Base-by-base conservation (phyloP, 1,140 invertebrate species). In the Diachasma alloeum region DNA sequence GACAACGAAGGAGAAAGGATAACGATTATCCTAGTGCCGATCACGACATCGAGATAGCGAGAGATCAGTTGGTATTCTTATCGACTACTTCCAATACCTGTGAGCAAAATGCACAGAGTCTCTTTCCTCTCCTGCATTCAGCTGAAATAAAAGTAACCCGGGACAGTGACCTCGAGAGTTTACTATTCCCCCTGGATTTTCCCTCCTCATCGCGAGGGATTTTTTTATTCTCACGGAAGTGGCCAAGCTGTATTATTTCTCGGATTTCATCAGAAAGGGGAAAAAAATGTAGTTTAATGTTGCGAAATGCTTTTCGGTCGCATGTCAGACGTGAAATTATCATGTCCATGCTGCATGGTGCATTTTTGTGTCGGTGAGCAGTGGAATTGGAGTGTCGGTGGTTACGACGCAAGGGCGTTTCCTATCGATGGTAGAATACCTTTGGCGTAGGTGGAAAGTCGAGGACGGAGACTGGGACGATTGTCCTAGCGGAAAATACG, bases 341-440 rank as follows among this genome's bases (percentile, higher is more conserved):
- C 66, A 39, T 68, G 26, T 36, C 36, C 15, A 26, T 36, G 10
- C 63, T 26, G 24, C 15, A 66, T n/a, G 26, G 22, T 4, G 31
- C n/a, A 37, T 37, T 17, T 39, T 68, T 36, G 13, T 19, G 26
- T 6, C 13, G 17, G 13, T 39, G 31, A 42, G 13, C 9, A 17
- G 36, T 37, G 39, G 36, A 19, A 68, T 19, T 37, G 36, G 39
- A 68, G 59, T 26, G 42, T 48, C 22, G 37, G 44, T 69, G 44
- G 74, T 75, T 75, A 69, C 74, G 19, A 17, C 15, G 69, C 69
- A 76, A 76, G 75, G 75, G 75, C 75, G 75, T 76, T 76, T 72
- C 53, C 48, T 13, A 73, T 31, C n/a, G 48, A 15, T 42, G 56
- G 36, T 22, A 37, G 24, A 36, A 68, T 36, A 17, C 36, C 31